Percentiles rank a stretch among this genome's conserved stretches.
phyloP scores from a whole-genome alignment of 2,888 invertebrate species.

The Mimas tiliae region DNA sequence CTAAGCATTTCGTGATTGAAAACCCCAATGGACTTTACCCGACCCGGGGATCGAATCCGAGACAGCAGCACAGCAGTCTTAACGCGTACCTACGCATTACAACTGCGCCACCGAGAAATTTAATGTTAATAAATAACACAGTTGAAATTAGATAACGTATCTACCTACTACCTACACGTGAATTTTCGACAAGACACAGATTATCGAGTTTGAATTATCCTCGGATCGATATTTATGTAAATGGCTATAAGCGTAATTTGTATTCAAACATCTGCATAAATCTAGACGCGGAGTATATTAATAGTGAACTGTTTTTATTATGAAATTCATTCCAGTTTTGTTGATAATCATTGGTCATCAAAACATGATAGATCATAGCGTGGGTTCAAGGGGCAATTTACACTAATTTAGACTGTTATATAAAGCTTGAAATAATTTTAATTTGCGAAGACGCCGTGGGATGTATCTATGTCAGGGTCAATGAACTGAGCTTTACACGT shows the following conservation, averaged over 20 bases:
- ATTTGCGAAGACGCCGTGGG: not conserved
- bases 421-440: not conserved
- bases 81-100: too few relatives aligned
- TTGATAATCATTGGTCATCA: slow-evolving; percentile 32
- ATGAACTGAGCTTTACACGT: slow-evolving; percentile 44
- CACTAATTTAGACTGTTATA: not conserved
- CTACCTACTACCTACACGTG: slow-evolving; percentile 12
- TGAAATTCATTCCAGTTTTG: not conserved
- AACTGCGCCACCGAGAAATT: too few relatives aligned
- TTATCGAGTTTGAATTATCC: slow-evolving; percentile 46
- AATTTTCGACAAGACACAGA: slow-evolving; percentile 13
- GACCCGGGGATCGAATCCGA: too few relatives aligned
- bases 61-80: too few relatives aligned
- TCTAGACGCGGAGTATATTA: slow-evolving; percentile 34
- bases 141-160: not conserved
- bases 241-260: slow-evolving; percentile 43
- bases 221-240: slow-evolving; percentile 50
- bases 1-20: too few relatives aligned
- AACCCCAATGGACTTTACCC: too few relatives aligned
- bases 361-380: slow-evolving; percentile 35
- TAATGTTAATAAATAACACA: not conserved
- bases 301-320: slow-evolving; percentile 11
- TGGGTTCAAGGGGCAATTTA: slow-evolving; percentile 5
- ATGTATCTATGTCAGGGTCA: slow-evolving; percentile 40
- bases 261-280: slow-evolving; percentile 49